Evolutionary conservation across 2,113 vertebrate species (phyloP), one percentile per base, ranked within the genome.

Genomic region (Labeo rohita): DNA sequence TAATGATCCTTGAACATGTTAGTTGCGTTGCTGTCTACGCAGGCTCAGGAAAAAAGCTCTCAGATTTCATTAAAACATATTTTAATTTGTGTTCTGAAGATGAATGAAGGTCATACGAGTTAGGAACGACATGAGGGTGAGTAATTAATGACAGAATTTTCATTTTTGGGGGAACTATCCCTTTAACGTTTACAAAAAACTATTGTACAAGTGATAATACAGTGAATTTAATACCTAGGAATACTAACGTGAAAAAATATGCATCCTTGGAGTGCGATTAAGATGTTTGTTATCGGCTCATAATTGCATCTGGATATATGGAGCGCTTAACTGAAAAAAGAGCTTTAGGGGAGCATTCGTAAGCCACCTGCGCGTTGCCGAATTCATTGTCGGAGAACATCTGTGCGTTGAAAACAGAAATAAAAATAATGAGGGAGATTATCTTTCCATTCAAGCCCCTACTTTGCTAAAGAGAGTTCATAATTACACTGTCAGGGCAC

Each of bases 371-470:
- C 87, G 23, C 65, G 18, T 70, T 34, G 36, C 56, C 11, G n/a
- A 85, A 66, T 12, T 15, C 73, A 73, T 47, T 23, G 76, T 52
- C 54, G 34, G 28, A 52, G 84, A 88, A 88, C 87, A 88, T 88
- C 79, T 85, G 87, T 12, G 75, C 47, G 3, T 70, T 21, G 63
- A 70, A 50, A 82, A 82, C 59, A 66, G 63, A 70, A 82, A 70
- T 82, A 82, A 70, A 82, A 82, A 77, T 82, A 82, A 82, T 66
- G 80, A 54, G 80, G 4, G 65, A 70, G 63, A 82, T 82, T 82
- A 82, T 82, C 28, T 70, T 82, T 82, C 65, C 80, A 82, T 52
- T 82, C 47, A 68, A 36, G 52, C 80, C 6, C 23, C 63, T 82
- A 36, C 80, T 70, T 70, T 36, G 47, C 80, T 70, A 70, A 82